Percentiles rank a stretch among this genome's conserved stretches.
Evolutionary conservation across 2,113 vertebrate species (phyloP).

Genomic region (Ammodytes marinus): DNA sequence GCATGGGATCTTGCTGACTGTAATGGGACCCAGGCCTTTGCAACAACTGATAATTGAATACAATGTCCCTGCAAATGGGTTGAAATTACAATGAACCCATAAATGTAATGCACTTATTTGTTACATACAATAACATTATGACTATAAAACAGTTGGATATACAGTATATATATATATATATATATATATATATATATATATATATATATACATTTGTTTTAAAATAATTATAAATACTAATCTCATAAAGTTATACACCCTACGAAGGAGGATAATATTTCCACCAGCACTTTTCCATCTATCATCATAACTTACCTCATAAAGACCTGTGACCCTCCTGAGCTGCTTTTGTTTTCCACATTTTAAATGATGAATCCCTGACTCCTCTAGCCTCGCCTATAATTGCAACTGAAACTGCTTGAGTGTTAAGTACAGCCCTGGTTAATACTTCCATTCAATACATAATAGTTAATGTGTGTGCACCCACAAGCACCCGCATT

Average conservation of each 20-base stretch:
- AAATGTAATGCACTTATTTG: background rate
- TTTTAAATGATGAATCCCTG: conserved; percentile 44
- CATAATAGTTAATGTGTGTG: background rate
- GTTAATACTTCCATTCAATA: conserved; percentile 16
- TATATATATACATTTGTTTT: too few species aligned
- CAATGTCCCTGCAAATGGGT: background rate
- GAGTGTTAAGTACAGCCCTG: conserved; percentile 23
- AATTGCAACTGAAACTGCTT: conserved; percentile 43
- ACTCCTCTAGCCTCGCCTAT: conserved; percentile 21
- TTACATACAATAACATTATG: background rate
- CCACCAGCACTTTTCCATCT: conserved; percentile 28
- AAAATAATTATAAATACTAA: too few species aligned
- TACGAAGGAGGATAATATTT: conserved; percentile 29
- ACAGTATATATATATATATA: too few species aligned
- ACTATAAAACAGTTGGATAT: background rate
- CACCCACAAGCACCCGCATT: conserved; percentile 3
- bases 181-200: too few species aligned
- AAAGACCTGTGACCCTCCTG: conserved; percentile 41
- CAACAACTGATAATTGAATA: background rate
- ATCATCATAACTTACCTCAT: conserved; percentile 61
- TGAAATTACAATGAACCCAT: background rate
- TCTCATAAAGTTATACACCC: conserved; percentile 12
- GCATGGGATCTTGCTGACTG: conserved; percentile 4
- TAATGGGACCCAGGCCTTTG: background rate
- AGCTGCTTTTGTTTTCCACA: conserved; percentile 52